These are phyloP conservation scores for Puffinus mauretanicus DNA, from an alignment of 2,113 vertebrate species.

Conservation along the genomic window DNA sequence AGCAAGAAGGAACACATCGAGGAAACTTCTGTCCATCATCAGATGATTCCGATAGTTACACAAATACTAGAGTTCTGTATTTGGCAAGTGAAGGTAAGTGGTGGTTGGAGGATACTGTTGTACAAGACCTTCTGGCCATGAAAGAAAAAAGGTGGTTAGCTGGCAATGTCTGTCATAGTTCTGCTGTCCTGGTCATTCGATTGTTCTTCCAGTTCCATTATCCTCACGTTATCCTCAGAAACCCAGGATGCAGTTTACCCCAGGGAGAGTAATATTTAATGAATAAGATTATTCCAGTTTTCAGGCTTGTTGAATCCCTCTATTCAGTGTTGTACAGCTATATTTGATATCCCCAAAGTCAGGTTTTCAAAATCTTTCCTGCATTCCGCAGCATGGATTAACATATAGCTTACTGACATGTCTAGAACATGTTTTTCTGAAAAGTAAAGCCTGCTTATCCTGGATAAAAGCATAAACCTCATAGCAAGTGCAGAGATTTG, in stretches of 20 bases:
- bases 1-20: neutral
- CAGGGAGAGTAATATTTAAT: neutral
- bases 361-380: neutral
- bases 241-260: neutral
- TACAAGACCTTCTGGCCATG: neutral
- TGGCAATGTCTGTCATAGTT: neutral
- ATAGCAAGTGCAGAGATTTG: neutral
- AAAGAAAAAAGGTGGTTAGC: neutral
- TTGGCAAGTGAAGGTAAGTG: neutral
- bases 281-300: neutral
- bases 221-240: neutral
- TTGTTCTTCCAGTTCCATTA: neutral
- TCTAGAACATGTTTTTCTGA: neutral
- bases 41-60: neutral
- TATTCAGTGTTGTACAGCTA: neutral
- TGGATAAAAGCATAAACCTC: neutral
- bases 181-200: neutral
- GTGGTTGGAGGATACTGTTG: neutral
- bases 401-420: accelerated
- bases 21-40: neutral
- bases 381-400: neutral
- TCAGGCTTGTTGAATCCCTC: neutral
- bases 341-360: neutral
- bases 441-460: neutral
- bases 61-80: neutral